Evolutionary conservation across 2,113 vertebrate species (phyloP).

Genomic region (Rallus limicola): DNA sequence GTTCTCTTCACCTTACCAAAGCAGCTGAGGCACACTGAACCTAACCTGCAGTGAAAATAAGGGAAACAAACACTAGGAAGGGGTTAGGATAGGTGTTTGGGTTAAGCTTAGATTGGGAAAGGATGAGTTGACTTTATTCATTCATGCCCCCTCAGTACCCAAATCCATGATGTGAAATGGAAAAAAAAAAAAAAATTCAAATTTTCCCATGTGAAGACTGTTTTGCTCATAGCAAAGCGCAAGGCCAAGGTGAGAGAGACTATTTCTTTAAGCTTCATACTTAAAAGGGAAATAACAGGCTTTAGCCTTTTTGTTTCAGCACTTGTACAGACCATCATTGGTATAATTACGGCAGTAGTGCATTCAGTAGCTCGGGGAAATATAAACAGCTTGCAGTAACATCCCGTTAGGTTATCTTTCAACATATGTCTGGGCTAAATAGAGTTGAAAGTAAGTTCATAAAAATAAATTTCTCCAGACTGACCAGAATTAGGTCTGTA

Average conservation of each 20-base stretch:
- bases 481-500: neutral
- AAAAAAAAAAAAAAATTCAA: neutral
- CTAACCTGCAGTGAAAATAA: neutral
- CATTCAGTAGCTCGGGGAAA: slow-evolving; percentile 9
- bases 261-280: neutral
- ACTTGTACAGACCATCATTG: neutral
- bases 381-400: slow-evolving; percentile 11
- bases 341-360: neutral
- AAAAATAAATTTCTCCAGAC: slow-evolving; percentile 4
- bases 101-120: neutral
- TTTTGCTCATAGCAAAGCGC: neutral
- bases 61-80: neutral
- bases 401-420: neutral
- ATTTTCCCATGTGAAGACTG: neutral
- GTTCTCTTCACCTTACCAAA: neutral
- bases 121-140: neutral
- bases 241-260: neutral
- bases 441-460: slow-evolving; percentile 38
- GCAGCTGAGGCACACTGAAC: neutral
- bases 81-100: neutral
- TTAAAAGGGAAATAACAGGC: neutral
- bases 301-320: neutral
- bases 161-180: neutral
- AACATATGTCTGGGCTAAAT: slow-evolving; percentile 28
- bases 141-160: neutral